A percentile compares a stretch with the other conserved stretches of the same genome.
Conservation (phyloP, 1,140 invertebrate genomes). For the Drosophila nigromelanica region DNA sequence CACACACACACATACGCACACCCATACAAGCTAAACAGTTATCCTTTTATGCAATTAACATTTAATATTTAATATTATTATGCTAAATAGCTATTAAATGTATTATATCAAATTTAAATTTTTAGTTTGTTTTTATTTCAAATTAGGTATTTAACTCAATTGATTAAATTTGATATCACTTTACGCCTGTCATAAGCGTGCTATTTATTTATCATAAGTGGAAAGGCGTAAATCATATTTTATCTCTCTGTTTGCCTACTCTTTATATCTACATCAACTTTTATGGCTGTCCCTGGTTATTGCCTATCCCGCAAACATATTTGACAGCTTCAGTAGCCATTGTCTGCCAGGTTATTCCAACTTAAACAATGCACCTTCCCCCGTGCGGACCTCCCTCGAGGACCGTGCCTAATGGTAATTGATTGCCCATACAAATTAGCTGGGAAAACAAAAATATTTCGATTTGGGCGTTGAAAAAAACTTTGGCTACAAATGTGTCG, state of each 20-base stretch:
- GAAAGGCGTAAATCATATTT: conserved; percentile 30
- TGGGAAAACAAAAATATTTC: conserved; percentile 37
- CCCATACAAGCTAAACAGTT: not conserved
- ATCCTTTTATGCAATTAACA: not conserved
- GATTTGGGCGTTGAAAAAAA: conserved; percentile 17
- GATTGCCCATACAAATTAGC: conserved; percentile 76
- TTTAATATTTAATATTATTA: conserved; percentile 29
- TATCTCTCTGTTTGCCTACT: not conserved
- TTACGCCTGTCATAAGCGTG: conserved; percentile 17
- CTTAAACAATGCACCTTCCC: conserved; percentile 40
- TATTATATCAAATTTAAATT: conserved; percentile 12
- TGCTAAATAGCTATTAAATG: conserved; percentile 15
- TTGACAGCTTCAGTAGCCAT: conserved; percentile 10
- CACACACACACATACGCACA: not conserved
- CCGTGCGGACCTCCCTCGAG: not conserved
- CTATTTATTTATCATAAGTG: conserved; percentile 24
- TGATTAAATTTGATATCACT: conserved; percentile 17
- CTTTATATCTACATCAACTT: not conserved
- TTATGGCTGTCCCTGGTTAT: conserved; percentile 9
- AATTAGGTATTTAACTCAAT: conserved; percentile 5
- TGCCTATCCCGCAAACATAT: not conserved
- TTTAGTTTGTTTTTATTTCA: conserved; percentile 8
- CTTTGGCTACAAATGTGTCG: conserved; percentile 4
- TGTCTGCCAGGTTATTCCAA: conserved; percentile 14
- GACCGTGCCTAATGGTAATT: conserved; percentile 62